These are phyloP conservation scores for Helicolenus hilgendorfi DNA, from an alignment of 2,797 vertebrate genomes.

Conservation along the genomic window DNA sequence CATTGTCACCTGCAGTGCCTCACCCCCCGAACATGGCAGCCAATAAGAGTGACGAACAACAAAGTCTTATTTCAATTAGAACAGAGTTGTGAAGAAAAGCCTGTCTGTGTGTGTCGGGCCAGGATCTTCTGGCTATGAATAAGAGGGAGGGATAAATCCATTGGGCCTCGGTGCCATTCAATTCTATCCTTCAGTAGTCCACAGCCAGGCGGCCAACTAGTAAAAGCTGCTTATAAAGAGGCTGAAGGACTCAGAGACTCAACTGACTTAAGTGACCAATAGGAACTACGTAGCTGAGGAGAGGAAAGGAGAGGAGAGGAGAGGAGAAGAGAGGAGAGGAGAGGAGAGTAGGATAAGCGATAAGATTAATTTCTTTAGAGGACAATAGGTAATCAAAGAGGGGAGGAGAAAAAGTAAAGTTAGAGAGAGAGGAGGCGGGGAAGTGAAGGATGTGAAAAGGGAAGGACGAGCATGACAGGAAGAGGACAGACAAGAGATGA, in stretches of 20 bases:
- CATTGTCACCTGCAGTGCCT: not conserved
- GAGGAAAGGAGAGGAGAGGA: constrained; percentile 3
- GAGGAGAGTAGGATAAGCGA: not conserved
- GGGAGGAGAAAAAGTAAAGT: not conserved
- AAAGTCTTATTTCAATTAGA: constrained; percentile 40
- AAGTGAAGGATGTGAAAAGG: constrained; percentile 13
- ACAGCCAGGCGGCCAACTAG: constrained; percentile 71
- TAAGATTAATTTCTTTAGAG: constrained; percentile 3
- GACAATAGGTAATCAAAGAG: not conserved
- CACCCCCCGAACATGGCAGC: not conserved
- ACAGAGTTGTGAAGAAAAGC: constrained; percentile 51
- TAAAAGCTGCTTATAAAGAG: constrained; percentile 79
- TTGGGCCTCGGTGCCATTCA: constrained; percentile 69
- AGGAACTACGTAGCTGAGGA: constrained; percentile 37
- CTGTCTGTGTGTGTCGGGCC: constrained; percentile 39
- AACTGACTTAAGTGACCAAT: constrained; percentile 75
- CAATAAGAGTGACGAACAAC: constrained; percentile 16
- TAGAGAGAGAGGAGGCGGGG: not conserved
- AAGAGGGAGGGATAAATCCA: constrained; percentile 71
- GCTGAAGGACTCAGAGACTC: constrained; percentile 61
- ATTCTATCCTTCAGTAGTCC: constrained; percentile 79
- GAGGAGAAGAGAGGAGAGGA: not conserved
- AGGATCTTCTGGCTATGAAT: constrained; percentile 71
- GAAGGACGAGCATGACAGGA: constrained; percentile 19
- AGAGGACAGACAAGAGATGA: constrained; percentile 26